Base-by-base conservation (phyloP, 2,888 invertebrate genomes). In the Augiades crinisus region DNA sequence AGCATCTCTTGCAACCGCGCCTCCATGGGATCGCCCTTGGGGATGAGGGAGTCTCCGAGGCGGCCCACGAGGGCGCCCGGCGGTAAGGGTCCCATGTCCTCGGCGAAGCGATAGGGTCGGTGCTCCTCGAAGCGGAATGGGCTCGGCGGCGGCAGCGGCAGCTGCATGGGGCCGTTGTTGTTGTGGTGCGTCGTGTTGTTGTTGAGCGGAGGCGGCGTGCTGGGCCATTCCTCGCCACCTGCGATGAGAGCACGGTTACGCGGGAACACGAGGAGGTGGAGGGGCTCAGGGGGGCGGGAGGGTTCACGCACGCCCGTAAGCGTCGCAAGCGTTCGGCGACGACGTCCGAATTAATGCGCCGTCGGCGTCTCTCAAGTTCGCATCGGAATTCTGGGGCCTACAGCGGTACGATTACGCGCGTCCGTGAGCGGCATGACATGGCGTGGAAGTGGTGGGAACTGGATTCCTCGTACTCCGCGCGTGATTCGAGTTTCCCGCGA, bases 11-110 rank as follows among this genome's bases (percentile, higher is more conserved):
- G 98, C 37, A 98, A 91, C 54, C 96, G 91, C 38, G 97, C 97
- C 80, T 97, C 97, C 96, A 97, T 97, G 14, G 97, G 96, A 75
- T 97, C 97, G 46, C 96, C 96, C 73, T 97, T 97, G 17, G 97
- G 97, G 65, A 97, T 97, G 47, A 97, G 92, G 6, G 96, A 96
- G 69, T 96, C 96, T n/a, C 96, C 96, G 44, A 96, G 90, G 2
- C 96, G 91, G 5, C 95, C 95, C 46, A 95, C 95, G 89, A 96
- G 95, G 1, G 95, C 94, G 30, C 95, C 95, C 1, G 95, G 95
- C 6, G 94, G 93, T 64, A 94, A 78, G 0, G 90, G 90, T 2
- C 95, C 95, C 78, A 95, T 91, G 68, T 96, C 95, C 61, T 96
- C 96, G 51, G 95, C 95, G 81, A 96, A 96, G 58, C 96, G 92